Base-by-base conservation (phyloP, 1,140 invertebrate species). In the Heterodera carotae region DNA sequence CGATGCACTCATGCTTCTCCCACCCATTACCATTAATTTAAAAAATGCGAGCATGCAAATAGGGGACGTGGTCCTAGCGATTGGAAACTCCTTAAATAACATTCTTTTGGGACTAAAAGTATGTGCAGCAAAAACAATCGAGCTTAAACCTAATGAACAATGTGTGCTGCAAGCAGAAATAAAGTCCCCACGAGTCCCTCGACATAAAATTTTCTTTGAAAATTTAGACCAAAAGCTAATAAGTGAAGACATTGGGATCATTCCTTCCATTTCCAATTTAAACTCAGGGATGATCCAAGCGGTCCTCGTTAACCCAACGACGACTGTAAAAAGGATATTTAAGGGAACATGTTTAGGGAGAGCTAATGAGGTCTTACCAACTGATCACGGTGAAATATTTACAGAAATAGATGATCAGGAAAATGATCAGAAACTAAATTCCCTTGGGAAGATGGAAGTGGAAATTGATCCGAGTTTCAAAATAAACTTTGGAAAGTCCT, bases 381-480 rank as follows among this genome's bases (percentile, higher is more conserved):
- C 70, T 2, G 60, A 72, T 22, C 22, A 33, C 22, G 60, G 25
- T 8, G 12, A 4, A 7, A 66, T 72, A 71, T 72, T 53, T 7
- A 25, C 43, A 70, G 60, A 56, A 66, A 25, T 56, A 6, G 39
- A 69, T 2, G 22, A 33, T 25, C 18, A 31, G 22, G 2, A 69
- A 22, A 15, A 6, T 6, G n/a, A 25, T 2, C 6, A 53, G 6
- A n/a, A 72, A 72, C 22, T 66, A 6, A 56, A 72, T 31, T 27
- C 27, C n/a, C 25, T 69, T 8, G 27, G n/a, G 25, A 31, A 69
- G 29, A 4, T 7, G 6, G 67, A n/a, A 10, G 27, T 69, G 5
- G 43, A 25, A 39, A 31, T 29, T 69, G 73, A 75, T 39, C 73
- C 43, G 7, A 4, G 5, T 10, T 75, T 60, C 18, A 73, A 73